phyloP scores from a whole-genome alignment of 2,113 vertebrate genomes.

The Rattus norvegicus region DNA sequence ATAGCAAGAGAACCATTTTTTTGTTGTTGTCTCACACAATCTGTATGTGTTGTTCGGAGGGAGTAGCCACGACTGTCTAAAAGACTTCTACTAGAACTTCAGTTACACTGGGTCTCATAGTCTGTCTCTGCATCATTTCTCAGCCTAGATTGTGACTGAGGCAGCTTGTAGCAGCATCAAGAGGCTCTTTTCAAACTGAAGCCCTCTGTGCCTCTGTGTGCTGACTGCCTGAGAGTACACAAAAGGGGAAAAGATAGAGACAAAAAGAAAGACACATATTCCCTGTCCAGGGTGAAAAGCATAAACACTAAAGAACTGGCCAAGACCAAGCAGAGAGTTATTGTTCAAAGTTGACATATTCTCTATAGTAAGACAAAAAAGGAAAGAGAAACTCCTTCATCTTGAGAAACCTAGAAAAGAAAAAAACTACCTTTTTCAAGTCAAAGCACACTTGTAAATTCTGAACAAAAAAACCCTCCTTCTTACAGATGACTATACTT shows the following conservation, averaged over 20 bases:
- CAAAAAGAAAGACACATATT: background rate
- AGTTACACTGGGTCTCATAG: background rate
- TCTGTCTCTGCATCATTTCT: background rate
- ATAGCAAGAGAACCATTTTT: background rate
- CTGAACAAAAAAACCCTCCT: constrained; percentile 43
- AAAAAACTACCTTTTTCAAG: constrained; percentile 1
- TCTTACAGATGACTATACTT: background rate
- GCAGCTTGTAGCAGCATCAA: background rate
- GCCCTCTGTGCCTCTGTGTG: constrained; percentile 31
- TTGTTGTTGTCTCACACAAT: background rate
- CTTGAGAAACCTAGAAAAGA: background rate
- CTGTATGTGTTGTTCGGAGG: background rate
- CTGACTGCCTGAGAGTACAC: background rate
- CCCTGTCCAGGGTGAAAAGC: background rate
- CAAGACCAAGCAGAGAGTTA: background rate
- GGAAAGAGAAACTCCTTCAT: background rate
- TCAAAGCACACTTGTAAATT: background rate
- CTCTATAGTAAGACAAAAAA: constrained; percentile 18
- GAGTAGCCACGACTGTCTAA: background rate
- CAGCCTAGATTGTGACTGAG: no score
- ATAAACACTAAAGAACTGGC: constrained; percentile 5
- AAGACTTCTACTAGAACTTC: background rate
- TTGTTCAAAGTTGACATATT: constrained; percentile 1
- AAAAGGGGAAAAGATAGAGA: background rate
- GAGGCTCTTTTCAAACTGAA: background rate